A percentile compares a stretch with the other conserved stretches of the same genome.
Evolutionary conservation across 2,888 invertebrate species (phyloP).

Genomic region (Dasysyrphus albostriatus): DNA sequence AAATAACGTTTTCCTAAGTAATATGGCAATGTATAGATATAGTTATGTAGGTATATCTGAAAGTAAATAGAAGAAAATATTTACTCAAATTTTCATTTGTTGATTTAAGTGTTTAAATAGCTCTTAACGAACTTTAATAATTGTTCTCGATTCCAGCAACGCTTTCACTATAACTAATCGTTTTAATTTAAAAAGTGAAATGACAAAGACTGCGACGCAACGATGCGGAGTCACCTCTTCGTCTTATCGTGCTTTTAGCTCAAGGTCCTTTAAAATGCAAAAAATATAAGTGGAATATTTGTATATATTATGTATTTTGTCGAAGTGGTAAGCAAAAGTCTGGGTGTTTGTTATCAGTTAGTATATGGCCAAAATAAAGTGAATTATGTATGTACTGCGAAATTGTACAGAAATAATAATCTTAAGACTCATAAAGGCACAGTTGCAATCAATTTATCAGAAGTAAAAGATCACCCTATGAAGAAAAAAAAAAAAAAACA

Average conservation of each 20-base stretch:
- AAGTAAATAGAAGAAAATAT: constrained; percentile 3
- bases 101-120: neutral
- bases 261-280: constrained; percentile 73
- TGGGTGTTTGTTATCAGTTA: constrained; percentile 56
- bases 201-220: constrained; percentile 18
- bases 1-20: constrained; percentile 36
- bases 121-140: constrained; percentile 25
- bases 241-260: constrained; percentile 71
- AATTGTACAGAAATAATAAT: constrained; percentile 18
- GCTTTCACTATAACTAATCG: constrained; percentile 72
- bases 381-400: constrained; percentile 46
- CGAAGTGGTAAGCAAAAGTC: constrained; percentile 28
- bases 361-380: constrained; percentile 59
- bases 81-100: too few species aligned
- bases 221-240: constrained; percentile 43
- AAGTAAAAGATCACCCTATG: constrained; percentile 18
- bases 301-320: neutral
- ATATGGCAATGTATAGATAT: constrained; percentile 45
- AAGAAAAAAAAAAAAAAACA: too few species aligned
- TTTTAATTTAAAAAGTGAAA: constrained; percentile 58
- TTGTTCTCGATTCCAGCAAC: constrained; percentile 33
- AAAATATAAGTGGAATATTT: constrained; percentile 21
- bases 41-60: constrained; percentile 29
- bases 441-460: constrained; percentile 6
- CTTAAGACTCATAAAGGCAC: neutral